phyloP scores from a whole-genome alignment of 1,140 invertebrate genomes.

The Charaxes varanes region DNA sequence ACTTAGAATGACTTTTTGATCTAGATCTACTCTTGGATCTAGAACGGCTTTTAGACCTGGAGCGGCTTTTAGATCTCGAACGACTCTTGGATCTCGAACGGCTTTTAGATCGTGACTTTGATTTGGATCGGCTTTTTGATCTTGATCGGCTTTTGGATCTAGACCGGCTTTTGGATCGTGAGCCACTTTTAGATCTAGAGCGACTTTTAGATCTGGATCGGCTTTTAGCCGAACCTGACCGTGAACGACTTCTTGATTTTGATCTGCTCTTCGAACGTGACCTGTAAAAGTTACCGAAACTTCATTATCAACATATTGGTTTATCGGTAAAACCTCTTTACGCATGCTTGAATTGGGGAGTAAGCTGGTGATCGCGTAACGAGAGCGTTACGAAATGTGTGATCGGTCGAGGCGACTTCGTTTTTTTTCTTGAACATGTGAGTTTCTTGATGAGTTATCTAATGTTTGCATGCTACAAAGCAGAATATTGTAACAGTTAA shows the following conservation, averaged over 20 bases:
- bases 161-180: constrained; percentile 34
- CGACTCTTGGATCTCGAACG: constrained; percentile 37
- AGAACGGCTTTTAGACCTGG: constrained; percentile 37
- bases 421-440: too few relatives aligned
- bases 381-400: too few relatives aligned
- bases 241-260: constrained; percentile 48
- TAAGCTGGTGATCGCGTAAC: too few relatives aligned
- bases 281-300: constrained; percentile 14
- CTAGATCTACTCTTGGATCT: constrained; percentile 35
- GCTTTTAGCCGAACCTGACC: constrained; percentile 52
- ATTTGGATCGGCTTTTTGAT: constrained; percentile 42
- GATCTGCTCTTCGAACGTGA: constrained; percentile 56
- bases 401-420: too few relatives aligned
- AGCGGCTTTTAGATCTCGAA: constrained; percentile 29
- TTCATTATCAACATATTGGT: too few relatives aligned
- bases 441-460: too few relatives aligned
- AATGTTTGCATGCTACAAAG: too few relatives aligned
- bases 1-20: too few relatives aligned
- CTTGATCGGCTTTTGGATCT: constrained; percentile 40
- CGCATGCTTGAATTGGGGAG: too few relatives aligned
- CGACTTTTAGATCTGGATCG: constrained; percentile 43
- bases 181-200: constrained; percentile 47
- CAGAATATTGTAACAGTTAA: too few relatives aligned
- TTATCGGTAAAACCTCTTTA: too few relatives aligned
- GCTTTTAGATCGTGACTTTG: constrained; percentile 46